Conservation (phyloP, 1,140 invertebrate species). For the Drosophila grimshawi region DNA sequence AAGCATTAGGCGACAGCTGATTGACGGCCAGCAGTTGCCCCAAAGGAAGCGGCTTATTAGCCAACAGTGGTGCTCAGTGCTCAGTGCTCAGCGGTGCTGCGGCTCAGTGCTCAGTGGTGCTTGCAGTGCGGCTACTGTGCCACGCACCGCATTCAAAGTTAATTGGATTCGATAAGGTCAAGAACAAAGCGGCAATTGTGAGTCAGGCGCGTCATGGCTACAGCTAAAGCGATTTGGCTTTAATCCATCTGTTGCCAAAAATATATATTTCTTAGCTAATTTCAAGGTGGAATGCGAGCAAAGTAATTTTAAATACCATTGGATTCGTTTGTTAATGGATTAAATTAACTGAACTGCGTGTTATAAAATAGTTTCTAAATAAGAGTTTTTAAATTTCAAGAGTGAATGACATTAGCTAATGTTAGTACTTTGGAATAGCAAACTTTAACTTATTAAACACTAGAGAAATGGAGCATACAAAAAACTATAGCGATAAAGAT, state of each 20-base stretch:
- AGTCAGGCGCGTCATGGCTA: conserved; percentile 37
- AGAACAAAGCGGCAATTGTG: conserved; percentile 58
- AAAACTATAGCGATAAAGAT: too few relatives aligned
- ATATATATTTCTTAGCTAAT: neutral
- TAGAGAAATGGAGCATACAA: neutral
- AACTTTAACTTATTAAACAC: neutral
- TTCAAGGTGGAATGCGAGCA: conserved; percentile 23
- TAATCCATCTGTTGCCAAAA: conserved; percentile 31
- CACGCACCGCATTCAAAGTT: conserved; percentile 68
- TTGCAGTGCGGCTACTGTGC: conserved; percentile 59
- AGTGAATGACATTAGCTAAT: neutral
- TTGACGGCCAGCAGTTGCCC: conserved; percentile 56
- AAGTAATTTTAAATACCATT: conserved; percentile 14
- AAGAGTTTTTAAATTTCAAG: neutral
- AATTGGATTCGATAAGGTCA: conserved; percentile 80
- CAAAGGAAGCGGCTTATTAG: conserved; percentile 77
- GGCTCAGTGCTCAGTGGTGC: conserved; percentile 8
- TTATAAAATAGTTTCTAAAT: neutral
- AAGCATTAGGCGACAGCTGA: conserved; percentile 77
- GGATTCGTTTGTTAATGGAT: conserved; percentile 8
- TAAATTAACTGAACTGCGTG: conserved; percentile 2
- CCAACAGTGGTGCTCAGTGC: conserved; percentile 27
- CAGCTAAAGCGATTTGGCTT: conserved; percentile 25
- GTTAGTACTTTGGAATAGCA: neutral
- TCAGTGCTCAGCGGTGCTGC: neutral